Conservation (phyloP, 2,113 vertebrate species). For the Helogale parvula region DNA sequence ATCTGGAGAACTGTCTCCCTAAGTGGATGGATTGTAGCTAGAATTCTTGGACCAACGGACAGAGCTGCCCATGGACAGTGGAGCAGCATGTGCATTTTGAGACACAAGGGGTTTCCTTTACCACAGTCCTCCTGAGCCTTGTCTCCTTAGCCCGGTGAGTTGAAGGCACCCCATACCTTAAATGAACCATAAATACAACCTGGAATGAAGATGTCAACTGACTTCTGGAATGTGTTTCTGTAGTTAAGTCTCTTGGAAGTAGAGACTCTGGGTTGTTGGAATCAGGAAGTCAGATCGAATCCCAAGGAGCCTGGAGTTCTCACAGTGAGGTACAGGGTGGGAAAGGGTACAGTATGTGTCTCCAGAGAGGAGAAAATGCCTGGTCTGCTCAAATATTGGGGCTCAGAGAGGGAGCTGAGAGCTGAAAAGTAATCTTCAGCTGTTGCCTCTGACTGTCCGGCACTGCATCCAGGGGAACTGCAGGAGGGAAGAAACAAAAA, state of each 20-base stretch:
- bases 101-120: accelerated
- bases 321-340: accelerated
- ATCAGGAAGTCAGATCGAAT: not conserved
- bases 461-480: not conserved
- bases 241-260: accelerated
- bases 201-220: accelerated
- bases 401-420: no score
- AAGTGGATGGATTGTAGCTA: accelerated
- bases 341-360: accelerated
- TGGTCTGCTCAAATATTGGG: accelerated
- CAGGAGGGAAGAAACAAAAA: not conserved
- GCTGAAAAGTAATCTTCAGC: accelerated
- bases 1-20: accelerated
- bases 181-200: accelerated
- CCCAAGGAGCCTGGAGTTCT: not conserved
- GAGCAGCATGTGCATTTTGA: accelerated
- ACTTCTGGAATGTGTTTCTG: not conserved
- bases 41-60: accelerated
- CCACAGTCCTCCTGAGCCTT: accelerated
- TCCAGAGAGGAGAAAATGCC: not conserved
- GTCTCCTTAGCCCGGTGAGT: no score
- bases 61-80: accelerated
- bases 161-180: accelerated
- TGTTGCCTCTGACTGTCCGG: accelerated
- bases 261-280: not conserved